Conservation (phyloP, 2,797 vertebrate genomes). For the Novumbra hubbsi region DNA sequence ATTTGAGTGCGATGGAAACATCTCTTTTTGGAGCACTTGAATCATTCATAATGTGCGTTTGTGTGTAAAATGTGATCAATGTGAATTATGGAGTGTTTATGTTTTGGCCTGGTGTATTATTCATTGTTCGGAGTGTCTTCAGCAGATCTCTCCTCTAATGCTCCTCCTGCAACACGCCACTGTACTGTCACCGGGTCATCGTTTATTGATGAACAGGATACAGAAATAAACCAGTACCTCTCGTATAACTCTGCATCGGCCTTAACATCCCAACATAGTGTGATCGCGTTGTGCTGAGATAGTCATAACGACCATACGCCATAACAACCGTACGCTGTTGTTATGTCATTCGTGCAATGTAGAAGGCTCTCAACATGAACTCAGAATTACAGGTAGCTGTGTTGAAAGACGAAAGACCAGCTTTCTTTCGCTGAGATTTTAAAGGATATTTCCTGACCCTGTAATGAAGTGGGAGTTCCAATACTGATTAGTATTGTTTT, state of each 20-base stretch:
- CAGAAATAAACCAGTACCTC: background rate
- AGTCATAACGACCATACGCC: background rate
- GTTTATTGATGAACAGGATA: constrained; percentile 46
- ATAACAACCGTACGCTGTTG: too few relatives aligned
- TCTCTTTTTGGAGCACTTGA: constrained; percentile 23
- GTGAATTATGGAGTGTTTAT: constrained; percentile 66
- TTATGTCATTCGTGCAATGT: background rate
- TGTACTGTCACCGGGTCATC: constrained; percentile 27
- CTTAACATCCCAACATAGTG: background rate
- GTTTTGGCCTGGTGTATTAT: constrained; percentile 65
- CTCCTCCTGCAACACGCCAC: background rate
- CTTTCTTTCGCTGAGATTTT: background rate
- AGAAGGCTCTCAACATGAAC: background rate
- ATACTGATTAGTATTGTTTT: background rate
- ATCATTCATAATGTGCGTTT: constrained; percentile 28
- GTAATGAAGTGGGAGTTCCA: background rate
- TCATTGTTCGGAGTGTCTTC: constrained; percentile 26
- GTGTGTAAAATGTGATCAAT: constrained; percentile 47
- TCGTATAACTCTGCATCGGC: background rate
- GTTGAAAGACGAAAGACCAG: background rate
- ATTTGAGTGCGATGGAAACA: constrained; percentile 13
- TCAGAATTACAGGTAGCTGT: background rate
- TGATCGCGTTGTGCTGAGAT: background rate
- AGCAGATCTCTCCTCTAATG: background rate
- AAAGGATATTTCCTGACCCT: background rate